A percentile compares a stretch with the other conserved stretches of the same genome.
Evolutionary conservation across 1,140 invertebrate species (phyloP).

Genomic region (Conus ventricosus): DNA sequence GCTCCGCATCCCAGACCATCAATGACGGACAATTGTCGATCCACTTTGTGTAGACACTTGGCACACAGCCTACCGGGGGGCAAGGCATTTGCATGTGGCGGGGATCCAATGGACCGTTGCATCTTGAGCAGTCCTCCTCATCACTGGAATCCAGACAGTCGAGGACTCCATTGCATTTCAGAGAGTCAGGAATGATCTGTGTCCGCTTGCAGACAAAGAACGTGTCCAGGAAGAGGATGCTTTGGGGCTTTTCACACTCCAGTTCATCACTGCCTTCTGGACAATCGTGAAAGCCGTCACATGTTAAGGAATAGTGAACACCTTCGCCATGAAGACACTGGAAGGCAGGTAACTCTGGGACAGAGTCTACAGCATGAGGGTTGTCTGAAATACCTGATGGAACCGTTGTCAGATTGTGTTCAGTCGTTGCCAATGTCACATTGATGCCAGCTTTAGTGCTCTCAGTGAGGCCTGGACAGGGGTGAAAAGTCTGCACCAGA

Average conservation of each 20-base stretch:
- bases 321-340: background rate
- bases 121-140: slow-evolving; percentile 33
- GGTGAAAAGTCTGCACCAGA: slow-evolving; percentile 6
- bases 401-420: background rate
- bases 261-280: slow-evolving; percentile 35
- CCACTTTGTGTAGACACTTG: background rate
- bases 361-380: background rate
- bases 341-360: background rate
- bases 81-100: background rate
- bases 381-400: background rate
- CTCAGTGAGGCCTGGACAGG: background rate
- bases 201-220: slow-evolving; percentile 27
- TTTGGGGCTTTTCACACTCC: background rate
- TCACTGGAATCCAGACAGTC: slow-evolving; percentile 40
- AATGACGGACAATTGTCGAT: background rate
- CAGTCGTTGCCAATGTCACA: too few species aligned
- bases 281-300: slow-evolving; percentile 37
- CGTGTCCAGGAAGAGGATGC: background rate
- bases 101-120: too few species aligned
- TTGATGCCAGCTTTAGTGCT: too few species aligned
- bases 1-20: too few species aligned
- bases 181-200: background rate
- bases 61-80: slow-evolving; percentile 19
- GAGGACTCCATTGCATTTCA: slow-evolving; percentile 30
- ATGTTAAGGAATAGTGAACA: slow-evolving; percentile 31